These are phyloP conservation scores for Hyperoplus immaculatus DNA, from an alignment of 2,797 vertebrate genomes.

Conservation along the genomic window DNA sequence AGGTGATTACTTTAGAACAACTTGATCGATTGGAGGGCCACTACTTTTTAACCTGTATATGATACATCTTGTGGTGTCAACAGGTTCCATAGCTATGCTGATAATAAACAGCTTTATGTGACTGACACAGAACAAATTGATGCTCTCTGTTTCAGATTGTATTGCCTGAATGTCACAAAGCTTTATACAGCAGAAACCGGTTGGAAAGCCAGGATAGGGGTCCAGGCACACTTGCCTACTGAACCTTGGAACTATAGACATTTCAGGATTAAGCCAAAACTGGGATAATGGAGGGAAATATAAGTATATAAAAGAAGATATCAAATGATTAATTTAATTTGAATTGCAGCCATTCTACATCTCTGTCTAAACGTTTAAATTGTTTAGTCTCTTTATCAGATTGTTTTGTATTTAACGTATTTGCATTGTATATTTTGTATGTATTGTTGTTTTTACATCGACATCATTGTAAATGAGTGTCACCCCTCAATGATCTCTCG, in stretches of 20 bases:
- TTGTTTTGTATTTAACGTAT: too few relatives aligned
- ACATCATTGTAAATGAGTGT: too few relatives aligned
- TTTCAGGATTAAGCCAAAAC: background rate
- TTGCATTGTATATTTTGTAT: too few relatives aligned
- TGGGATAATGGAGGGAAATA: background rate
- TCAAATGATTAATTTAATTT: too few relatives aligned
- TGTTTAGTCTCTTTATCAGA: too few relatives aligned
- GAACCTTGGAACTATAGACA: background rate
- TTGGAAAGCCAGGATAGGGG: background rate
- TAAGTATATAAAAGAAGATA: background rate
- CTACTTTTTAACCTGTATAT: slow-evolving; percentile 1
- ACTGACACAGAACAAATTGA: background rate
- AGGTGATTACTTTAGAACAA: background rate
- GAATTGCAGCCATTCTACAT: too few relatives aligned
- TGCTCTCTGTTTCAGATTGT: background rate
- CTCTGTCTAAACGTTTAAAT: too few relatives aligned
- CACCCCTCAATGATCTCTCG: too few relatives aligned
- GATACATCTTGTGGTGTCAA: background rate
- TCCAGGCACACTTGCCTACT: background rate
- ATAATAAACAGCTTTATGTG: slow-evolving; percentile 1
- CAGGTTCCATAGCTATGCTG: background rate
- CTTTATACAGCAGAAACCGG: background rate
- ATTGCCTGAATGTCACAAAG: background rate
- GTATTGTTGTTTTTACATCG: too few relatives aligned
- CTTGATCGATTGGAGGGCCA: background rate